Base-by-base conservation (phyloP, 2,113 vertebrate genomes). In the Heterotis niloticus region DNA sequence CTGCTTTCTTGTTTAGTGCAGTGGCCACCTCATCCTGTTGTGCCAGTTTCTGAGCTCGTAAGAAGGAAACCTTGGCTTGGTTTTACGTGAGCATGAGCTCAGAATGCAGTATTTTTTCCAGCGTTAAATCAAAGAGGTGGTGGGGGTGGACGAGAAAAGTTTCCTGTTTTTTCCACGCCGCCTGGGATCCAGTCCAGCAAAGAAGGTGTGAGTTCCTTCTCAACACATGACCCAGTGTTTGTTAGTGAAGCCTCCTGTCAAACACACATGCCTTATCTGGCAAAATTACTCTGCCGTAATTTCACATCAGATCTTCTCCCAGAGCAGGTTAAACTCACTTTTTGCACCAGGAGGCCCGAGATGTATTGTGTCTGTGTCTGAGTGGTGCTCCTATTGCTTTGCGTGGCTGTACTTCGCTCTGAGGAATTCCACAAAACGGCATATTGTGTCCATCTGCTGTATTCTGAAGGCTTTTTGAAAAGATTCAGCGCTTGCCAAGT, bases 401-500 rank as follows among this genome's bases (percentile, higher is more conserved):
- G 12, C 5, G 71, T 28, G 26, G 11, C 20, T 29, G 24, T 68
- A 54, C 26, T 24, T n/a, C 54, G n/a, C 51, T 74, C 57, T 57
- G 57, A 57, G 57, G 71, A 52, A 5, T 3, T 62, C 14, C 26
- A 11, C 57, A 23, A 26, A 57, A 57, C 54, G 17, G 54, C 71
- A 74, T 74, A 74, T 74, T 74, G 71, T 79, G 78, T 74, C 78
- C 78, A 79, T 29, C 78, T 79, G 78, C 23, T 65, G 57, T 60
- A 59, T 57, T 23, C 28, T 54, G 52, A 44, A 44, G 64, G 18
- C 1, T 57, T 69, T 29, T 65, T 65, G 10, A 10, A 65, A 56
- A 24, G 24, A 16, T 26, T 51, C 56, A 0, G 16, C 51, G 17
- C 56, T 9, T 70, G 77, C 77, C 77, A 78, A 67, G 71, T 67